phyloP scores from a whole-genome alignment of 37 sponge, comb jelly and placozoan genomes.

The Spongilla lacustris region DNA sequence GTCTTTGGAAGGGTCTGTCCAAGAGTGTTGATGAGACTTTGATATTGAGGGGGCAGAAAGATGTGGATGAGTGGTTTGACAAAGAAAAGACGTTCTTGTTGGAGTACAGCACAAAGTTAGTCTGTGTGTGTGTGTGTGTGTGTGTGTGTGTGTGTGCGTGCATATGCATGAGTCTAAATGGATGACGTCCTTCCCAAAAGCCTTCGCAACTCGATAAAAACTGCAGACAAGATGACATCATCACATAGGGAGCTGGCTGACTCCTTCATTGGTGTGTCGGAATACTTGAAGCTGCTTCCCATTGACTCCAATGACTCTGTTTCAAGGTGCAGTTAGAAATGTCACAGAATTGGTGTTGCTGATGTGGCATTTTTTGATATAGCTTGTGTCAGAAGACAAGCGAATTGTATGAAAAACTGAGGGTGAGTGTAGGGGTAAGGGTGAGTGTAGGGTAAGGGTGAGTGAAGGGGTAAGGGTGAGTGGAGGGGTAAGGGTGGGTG shows the following conservation, averaged over 20 bases:
- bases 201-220: slow-evolving; percentile 59
- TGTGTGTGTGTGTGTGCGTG: background rate
- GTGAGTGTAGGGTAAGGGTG: too few relatives aligned
- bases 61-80: slow-evolving; percentile 89
- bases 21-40: slow-evolving; percentile 92
- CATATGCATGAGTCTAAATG: background rate
- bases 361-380: too few relatives aligned
- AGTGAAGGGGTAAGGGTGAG: too few relatives aligned
- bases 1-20: slow-evolving; percentile 86
- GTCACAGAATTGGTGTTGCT: too few relatives aligned
- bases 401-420: slow-evolving; percentile 80
- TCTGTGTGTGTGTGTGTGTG: background rate
- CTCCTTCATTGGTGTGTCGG: slow-evolving; percentile 66
- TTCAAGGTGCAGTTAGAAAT: too few relatives aligned
- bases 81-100: slow-evolving; percentile 75
- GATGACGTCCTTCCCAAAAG: slow-evolving; percentile 20
- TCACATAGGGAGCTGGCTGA: slow-evolving; percentile 82
- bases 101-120: slow-evolving; percentile 79
- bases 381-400: slow-evolving; percentile 74
- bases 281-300: slow-evolving; percentile 44
- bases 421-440: slow-evolving; percentile 68
- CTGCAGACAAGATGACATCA: slow-evolving; percentile 50
- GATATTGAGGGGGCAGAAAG: slow-evolving; percentile 80
- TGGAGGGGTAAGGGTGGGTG: too few relatives aligned
- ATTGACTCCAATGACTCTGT: slow-evolving; percentile 59